phyloP scores from a whole-genome alignment of 2,113 vertebrate genomes.

The Caretta caretta region DNA sequence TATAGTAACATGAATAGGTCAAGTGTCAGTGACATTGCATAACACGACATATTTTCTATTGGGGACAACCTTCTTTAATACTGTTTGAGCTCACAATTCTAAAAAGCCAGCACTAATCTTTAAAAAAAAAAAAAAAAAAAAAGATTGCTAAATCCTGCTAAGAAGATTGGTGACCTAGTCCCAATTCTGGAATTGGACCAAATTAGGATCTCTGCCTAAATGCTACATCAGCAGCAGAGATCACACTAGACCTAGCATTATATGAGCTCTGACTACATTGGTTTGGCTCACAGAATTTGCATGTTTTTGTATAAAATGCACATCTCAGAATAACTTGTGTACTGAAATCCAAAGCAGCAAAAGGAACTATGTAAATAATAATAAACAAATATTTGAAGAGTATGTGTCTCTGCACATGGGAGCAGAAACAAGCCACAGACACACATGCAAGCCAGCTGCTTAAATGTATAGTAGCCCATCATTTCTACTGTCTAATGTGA shows the following conservation, averaged over 20 bases:
- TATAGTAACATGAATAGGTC: not conserved
- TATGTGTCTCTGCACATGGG: fast-evolving
- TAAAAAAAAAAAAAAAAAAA: conserved; percentile 55
- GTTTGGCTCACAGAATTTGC: fast-evolving
- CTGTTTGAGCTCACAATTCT: conserved; percentile 56
- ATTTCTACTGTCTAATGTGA: not conserved
- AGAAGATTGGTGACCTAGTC: conserved; percentile 76
- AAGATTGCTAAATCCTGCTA: conserved; percentile 66
- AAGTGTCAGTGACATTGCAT: conserved; percentile 40
- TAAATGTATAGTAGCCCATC: not conserved
- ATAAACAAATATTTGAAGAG: not conserved
- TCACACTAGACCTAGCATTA: not conserved
- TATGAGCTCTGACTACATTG: fast-evolving
- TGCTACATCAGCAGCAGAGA: conserved; percentile 19
- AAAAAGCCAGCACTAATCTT: conserved; percentile 76
- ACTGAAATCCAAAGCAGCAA: not conserved
- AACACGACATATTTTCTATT: conserved; percentile 49
- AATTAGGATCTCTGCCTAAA: conserved; percentile 2
- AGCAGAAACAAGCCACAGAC: not conserved
- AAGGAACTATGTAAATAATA: not conserved
- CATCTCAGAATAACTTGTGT: fast-evolving
- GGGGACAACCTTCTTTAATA: conserved; percentile 59
- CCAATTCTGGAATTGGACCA: conserved; percentile 27
- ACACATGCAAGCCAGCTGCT: not conserved
- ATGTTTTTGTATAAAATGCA: not conserved